These are phyloP conservation scores for Anoplophora glabripennis DNA, from an alignment of 1,140 invertebrate genomes.

Conservation along the genomic window DNA sequence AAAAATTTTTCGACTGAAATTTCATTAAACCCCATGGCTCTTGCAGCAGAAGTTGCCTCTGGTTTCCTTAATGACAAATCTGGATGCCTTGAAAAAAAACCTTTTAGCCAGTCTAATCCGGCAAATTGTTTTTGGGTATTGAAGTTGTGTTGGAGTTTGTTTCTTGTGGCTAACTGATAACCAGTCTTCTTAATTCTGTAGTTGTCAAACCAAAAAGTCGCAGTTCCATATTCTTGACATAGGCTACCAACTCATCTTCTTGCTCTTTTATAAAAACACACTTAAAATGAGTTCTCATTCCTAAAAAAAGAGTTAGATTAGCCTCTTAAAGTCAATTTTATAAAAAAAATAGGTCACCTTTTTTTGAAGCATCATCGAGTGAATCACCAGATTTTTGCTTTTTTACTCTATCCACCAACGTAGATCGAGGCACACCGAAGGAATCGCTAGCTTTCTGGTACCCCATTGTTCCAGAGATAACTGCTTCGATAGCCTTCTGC, in stretches of 20 bases:
- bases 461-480: too few relatives aligned
- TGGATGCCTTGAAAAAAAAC: slow-evolving; percentile 38
- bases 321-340: too few relatives aligned
- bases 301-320: too few relatives aligned
- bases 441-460: too few relatives aligned
- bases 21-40: slow-evolving; percentile 42
- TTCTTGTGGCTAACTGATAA: slow-evolving; percentile 27
- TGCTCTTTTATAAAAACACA: slow-evolving; percentile 20
- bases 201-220: slow-evolving; percentile 27
- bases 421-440: too few relatives aligned
- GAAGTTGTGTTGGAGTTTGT: slow-evolving; percentile 24
- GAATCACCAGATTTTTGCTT: too few relatives aligned
- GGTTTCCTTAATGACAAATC: slow-evolving; percentile 40
- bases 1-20: slow-evolving; percentile 39
- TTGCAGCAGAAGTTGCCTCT: slow-evolving; percentile 42
- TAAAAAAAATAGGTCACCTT: too few relatives aligned
- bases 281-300: slow-evolving; percentile 13
- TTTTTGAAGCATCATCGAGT: too few relatives aligned
- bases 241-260: slow-evolving; percentile 19
- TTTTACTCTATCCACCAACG: too few relatives aligned
- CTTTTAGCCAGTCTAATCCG: slow-evolving; percentile 38
- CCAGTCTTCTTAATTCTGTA: too few relatives aligned
- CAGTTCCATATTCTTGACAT: slow-evolving; percentile 24
- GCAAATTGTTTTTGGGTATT: slow-evolving; percentile 29
- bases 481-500: too few relatives aligned